Base-by-base conservation (phyloP, 1,140 invertebrate genomes). In the Brachionus sp. region DNA sequence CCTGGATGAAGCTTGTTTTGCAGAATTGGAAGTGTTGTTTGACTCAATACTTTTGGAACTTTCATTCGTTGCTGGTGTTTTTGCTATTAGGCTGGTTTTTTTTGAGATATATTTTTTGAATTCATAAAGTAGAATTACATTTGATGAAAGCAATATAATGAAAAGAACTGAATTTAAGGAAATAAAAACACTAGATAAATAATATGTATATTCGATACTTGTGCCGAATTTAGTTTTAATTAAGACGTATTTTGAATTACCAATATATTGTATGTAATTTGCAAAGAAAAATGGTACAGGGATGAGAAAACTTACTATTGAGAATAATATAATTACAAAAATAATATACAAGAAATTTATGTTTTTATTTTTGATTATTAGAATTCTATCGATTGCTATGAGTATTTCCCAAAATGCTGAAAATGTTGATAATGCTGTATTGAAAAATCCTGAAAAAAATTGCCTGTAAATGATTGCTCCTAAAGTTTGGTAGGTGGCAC, bases 91-190 rank as follows among this genome's bases (percentile, higher is more conserved):
- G 12, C 2, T n/a, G 19, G 16, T 19, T n/a, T 75, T 75, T 44
- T 44, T 44, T 25, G 70, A 9, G 0, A 75, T 1, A 46, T 75
- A 75, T 25, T 75, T 75, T 46, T 75, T 44, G 12, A 75, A 75
- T 46, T 75, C 70, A 5, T 46, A 29, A 29, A 75, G 44, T 12
- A 75, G 70, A n/a, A 75, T 25, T 9, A 75, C 19, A 75, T 75
- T 75, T 50, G 42, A 50, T 12, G 12, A 5, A 12, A 29, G 12
- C 12, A 75, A 46, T 19, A 12, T 19, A 10, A 75, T 19, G 25
- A 75, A 75, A n/a, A 75, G 29, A 29, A 75, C 12, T 33, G 44
- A 46, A 46, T 75, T 75, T 25, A 44, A 13, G 4, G 13, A 10
- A 29, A 50, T 46, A 13, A 75, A 46, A 19, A 75, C 19, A 23